Evolutionary conservation across 2,888 invertebrate species (phyloP), one percentile per base, ranked within the genome.

Genomic region (Heliconius ethilla): DNA sequence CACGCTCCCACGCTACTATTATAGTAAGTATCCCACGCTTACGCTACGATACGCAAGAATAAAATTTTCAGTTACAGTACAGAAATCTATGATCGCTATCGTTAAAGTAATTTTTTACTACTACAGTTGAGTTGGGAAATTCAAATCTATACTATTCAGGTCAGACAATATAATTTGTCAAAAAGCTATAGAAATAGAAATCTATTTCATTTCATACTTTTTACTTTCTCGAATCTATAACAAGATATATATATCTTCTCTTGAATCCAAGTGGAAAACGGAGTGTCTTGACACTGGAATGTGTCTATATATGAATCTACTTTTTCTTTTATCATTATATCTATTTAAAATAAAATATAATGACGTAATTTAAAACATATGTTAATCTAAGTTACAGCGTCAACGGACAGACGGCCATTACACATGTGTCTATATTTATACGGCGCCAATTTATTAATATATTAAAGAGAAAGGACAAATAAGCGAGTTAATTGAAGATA

Each of bases 1-100:
- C 84, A 84, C 84, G 85, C 89, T 90, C 90, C 86, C 90, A 90
- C 90, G 79, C 72, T 81, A 82, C 75, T 79, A 79, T 81, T 82
- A 82, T 80, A 78, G 40, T 70, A 11, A 33, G n/a, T 67, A 62
- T 83, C 83, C 79, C 83, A 83, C 83, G 83, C 82, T 81, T 83
- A 81, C 82, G 76, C 63, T 15, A 63, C 27, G 70, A 77, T 77
- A 63, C 62, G 76, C 69, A 63, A 63, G 63, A 74, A 77, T 76
- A 73, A 76, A 74, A 79, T 74, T 78, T 78, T 78, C 78, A 80
- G 75, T 72, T 75, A 62, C 63, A 59, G 59, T 11, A 51, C 70
- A 29, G 18, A 63, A 15, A 59, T 72, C 55, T 72, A 55, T 55
- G 70, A 72, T 72, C 55, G 51, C 70, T 72, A 72, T 72, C 70